A percentile compares a stretch with the other conserved stretches of the same genome.
Evolutionary conservation across 1,140 invertebrate genomes (phyloP).

Genomic region (Harpegnathos saltator): DNA sequence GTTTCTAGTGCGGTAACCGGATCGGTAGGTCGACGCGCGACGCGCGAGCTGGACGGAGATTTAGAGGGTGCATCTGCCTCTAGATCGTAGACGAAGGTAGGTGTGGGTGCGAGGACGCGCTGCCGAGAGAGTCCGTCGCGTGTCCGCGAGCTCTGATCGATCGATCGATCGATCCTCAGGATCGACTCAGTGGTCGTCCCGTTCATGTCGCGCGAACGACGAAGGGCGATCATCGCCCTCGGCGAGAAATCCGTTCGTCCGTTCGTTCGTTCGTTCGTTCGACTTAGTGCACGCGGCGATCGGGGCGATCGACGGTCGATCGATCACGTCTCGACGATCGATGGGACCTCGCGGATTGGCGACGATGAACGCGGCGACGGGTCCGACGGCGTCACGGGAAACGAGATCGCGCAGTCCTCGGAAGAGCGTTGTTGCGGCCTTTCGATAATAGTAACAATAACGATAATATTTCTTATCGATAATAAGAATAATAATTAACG

Average conservation of each 20-base stretch:
- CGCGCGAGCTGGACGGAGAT: conserved; percentile 44
- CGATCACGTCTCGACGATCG: conserved; percentile 16
- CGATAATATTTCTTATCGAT: conserved; percentile 62
- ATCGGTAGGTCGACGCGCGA: conserved; percentile 38
- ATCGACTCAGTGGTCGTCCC: background rate
- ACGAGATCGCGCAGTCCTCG: conserved; percentile 56
- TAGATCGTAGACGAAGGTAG: conserved; percentile 47
- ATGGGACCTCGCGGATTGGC: conserved; percentile 32
- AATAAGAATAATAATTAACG: conserved; percentile 59
- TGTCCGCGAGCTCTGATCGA: conserved; percentile 23
- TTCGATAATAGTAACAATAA: conserved; percentile 68
- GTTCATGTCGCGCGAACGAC: background rate
- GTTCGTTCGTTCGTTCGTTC: no score
- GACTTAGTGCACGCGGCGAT: background rate
- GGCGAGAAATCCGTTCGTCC: no score
- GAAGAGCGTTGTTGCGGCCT: conserved; percentile 71
- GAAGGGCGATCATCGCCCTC: no score
- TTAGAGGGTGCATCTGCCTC: conserved; percentile 34
- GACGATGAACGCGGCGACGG: conserved; percentile 14
- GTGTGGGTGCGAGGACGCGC: conserved; percentile 21
- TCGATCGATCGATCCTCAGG: conserved; percentile 14
- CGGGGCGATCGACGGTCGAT: background rate
- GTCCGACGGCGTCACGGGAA: conserved; percentile 44
- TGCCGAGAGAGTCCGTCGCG: conserved; percentile 17
- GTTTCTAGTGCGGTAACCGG: conserved; percentile 42